Percentiles rank a stretch among this genome's conserved stretches.
Evolutionary conservation across 2,797 vertebrate species (phyloP).

Genomic region (Hyperoplus lanceolatus): DNA sequence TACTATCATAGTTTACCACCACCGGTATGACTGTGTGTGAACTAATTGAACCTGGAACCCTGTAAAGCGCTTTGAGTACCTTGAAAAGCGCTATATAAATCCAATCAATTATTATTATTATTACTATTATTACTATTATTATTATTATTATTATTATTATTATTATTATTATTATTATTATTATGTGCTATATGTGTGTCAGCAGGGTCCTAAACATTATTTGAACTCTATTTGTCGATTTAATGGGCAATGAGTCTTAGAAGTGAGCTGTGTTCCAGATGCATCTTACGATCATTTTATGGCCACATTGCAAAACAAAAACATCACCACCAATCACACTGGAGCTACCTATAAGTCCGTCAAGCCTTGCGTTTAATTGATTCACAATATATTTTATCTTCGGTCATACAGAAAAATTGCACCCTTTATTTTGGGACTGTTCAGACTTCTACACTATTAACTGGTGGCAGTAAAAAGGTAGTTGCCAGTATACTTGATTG

Average conservation of each 20-base stretch:
- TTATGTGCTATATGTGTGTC: not conserved
- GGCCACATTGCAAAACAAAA: not conserved
- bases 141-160: too few relatives aligned
- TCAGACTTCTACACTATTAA: constrained; percentile 7
- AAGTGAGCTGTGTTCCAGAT: not conserved
- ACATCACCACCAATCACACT: not conserved
- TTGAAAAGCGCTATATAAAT: too few relatives aligned
- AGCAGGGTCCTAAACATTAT: not conserved
- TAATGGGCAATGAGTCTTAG: not conserved
- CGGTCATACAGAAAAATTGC: not conserved
- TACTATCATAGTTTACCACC: too few relatives aligned
- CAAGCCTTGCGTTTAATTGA: constrained; percentile 22
- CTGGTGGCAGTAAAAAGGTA: constrained; percentile 15
- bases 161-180: too few relatives aligned
- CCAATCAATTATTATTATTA: too few relatives aligned
- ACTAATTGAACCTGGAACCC: too few relatives aligned
- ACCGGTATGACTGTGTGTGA: too few relatives aligned
- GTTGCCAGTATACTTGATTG: constrained; percentile 8
- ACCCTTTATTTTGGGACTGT: not conserved
- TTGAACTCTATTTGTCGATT: constrained; percentile 2
- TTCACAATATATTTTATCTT: constrained; percentile 4
- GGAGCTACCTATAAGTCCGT: constrained; percentile 3
- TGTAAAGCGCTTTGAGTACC: too few relatives aligned
- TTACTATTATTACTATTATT: too few relatives aligned
- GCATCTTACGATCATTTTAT: constrained; percentile 15